These are phyloP conservation scores for Cosmia pyralina DNA, from an alignment of 2,888 invertebrate genomes.

Conservation along the genomic window DNA sequence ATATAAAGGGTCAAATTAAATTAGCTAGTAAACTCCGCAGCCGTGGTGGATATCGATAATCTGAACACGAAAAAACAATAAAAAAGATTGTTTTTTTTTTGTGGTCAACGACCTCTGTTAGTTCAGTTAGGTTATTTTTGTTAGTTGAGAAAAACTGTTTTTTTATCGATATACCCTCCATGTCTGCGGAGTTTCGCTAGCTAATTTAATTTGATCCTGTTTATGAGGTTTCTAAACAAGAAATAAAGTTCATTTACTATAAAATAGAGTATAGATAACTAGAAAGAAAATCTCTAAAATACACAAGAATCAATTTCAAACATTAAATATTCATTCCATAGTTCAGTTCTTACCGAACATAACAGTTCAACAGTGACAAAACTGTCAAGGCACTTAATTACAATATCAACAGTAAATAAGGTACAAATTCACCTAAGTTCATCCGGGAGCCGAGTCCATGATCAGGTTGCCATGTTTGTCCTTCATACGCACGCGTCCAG, in stretches of 20 bases:
- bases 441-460: slow-evolving; percentile 91
- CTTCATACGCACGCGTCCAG: slow-evolving; percentile 96
- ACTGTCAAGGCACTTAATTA: slow-evolving; percentile 50
- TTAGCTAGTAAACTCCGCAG: too few relatives aligned
- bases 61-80: too few relatives aligned
- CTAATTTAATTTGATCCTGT: too few relatives aligned
- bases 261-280: not conserved
- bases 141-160: too few relatives aligned
- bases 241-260: not conserved
- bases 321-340: not conserved
- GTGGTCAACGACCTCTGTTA: too few relatives aligned
- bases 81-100: too few relatives aligned
- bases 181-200: too few relatives aligned
- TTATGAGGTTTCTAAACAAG: not conserved
- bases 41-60: too few relatives aligned
- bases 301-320: not conserved
- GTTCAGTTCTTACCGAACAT: too few relatives aligned
- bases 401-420: slow-evolving; percentile 28
- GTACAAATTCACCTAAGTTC: slow-evolving; percentile 27
- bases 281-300: not conserved
- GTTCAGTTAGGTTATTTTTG: too few relatives aligned
- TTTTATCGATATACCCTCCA: too few relatives aligned
- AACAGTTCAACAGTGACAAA: slow-evolving; percentile 30
- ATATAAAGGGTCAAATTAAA: not conserved
- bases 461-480: slow-evolving; percentile 95